Conservation (phyloP, 2,888 invertebrate species). For the Metopia argyrocephala region DNA sequence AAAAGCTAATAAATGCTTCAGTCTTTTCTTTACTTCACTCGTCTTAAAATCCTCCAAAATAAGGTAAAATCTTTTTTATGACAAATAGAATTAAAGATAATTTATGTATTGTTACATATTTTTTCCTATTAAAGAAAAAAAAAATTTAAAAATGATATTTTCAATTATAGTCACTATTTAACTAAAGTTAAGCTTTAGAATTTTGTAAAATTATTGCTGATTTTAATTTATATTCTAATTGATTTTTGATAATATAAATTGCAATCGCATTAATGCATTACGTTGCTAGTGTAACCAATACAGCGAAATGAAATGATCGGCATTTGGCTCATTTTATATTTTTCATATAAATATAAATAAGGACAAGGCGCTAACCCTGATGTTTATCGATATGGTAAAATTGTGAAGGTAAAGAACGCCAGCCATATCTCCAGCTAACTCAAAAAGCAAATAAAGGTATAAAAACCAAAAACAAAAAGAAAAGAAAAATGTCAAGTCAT, state of each 20-base stretch:
- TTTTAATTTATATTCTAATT: too few species aligned
- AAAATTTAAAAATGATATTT: too few species aligned
- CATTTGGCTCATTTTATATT: slow-evolving; percentile 17
- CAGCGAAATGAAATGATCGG: slow-evolving; percentile 21
- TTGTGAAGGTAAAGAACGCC: slow-evolving; percentile 55
- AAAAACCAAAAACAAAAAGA: neutral
- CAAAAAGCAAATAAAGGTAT: neutral
- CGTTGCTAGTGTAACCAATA: slow-evolving; percentile 3
- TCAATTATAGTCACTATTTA: too few species aligned
- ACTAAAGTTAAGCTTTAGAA: too few species aligned
- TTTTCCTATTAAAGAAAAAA: too few species aligned
- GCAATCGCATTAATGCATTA: neutral
- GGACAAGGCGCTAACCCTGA: slow-evolving; percentile 64
- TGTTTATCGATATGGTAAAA: slow-evolving; percentile 64
- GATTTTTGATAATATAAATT: neutral
- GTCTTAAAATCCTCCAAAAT: too few species aligned
- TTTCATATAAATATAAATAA: slow-evolving; percentile 45
- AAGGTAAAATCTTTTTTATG: too few species aligned
- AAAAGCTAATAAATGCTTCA: too few species aligned
- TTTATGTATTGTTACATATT: too few species aligned
- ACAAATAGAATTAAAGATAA: too few species aligned
- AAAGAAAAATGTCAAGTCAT: slow-evolving; percentile 59
- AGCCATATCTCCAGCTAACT: slow-evolving; percentile 18
- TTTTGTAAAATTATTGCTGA: too few species aligned
- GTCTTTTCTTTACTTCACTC: too few species aligned